Base-by-base conservation (phyloP, 2,888 invertebrate species). In the Carcina quercana region DNA sequence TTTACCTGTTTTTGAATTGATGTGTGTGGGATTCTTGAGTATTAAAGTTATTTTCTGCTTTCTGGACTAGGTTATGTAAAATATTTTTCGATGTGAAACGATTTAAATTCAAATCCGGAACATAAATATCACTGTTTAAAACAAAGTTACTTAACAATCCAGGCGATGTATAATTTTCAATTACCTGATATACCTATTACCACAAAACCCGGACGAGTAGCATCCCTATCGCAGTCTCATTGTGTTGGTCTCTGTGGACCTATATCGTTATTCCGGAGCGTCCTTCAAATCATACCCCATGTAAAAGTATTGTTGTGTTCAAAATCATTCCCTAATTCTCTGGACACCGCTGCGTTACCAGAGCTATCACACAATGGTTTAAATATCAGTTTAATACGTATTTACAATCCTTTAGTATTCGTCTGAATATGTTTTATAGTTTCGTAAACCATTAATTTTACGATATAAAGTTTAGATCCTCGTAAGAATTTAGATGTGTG, bases 171-270 rank as follows among this genome's bases (percentile, higher is more conserved):
- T n/a, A n/a, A n/a, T n/a, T n/a, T n/a, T n/a, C n/a, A n/a, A n/a
- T n/a, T n/a, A n/a, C n/a, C n/a, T n/a, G n/a, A n/a, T n/a, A n/a
- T n/a, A n/a, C n/a, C n/a, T n/a, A n/a, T n/a, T n/a, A n/a, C n/a
- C n/a, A n/a, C n/a, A n/a, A n/a, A n/a, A n/a, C n/a, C n/a, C n/a
- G n/a, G n/a, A n/a, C n/a, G n/a, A n/a, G n/a, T n/a, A n/a, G n/a
- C n/a, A n/a, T n/a, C n/a, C n/a, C n/a, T n/a, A n/a, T n/a, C n/a
- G n/a, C 59, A 56, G 47, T 51, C 49, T 67, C 70, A 78, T 82
- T 82, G 78, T 82, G 67, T 63, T 40, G 52, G 66, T 80, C 82
- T 80, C 75, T 63, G 49, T 82, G 72, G 80, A 79, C 73, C 73
- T 75, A 78, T 76, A 71, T 75, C 74, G 78, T 80, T 75, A 73